Evolutionary conservation across 1,140 invertebrate species (phyloP), one percentile per base, ranked within the genome.

Genomic region (Theocolax elegans): DNA sequence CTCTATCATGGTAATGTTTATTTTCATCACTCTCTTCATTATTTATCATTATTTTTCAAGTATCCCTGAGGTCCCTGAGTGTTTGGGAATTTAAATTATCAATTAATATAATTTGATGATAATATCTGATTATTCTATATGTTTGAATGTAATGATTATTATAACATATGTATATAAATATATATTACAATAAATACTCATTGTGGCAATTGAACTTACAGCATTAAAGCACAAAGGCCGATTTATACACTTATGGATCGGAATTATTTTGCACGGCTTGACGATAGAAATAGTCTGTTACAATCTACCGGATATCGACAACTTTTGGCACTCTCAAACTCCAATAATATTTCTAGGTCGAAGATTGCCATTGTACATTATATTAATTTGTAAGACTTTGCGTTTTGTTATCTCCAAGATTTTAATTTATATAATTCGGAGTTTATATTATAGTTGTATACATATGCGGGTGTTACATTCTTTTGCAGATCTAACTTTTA

Each of bases 271-370:
- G 4, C 91, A 93, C 79, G 92, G 92, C 10, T 71, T 91, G 9
- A 85, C 88, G 4, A 84, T 91, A 7, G 91, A 92, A 82, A 80
- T 80, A 62, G 75, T 91, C n/a, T 87, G 85, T 63, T 92, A 91
- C 76, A 84, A 86, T 72, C 73, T 89, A 38, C 86, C 91, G 0
- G 90, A 91, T 72, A 86, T 91, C 0, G 91, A 94, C 78, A 93
- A 92, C 80, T 93, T 93, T 79, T 94, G 92, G 92, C 92, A 93
- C 80, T 89, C 91, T 9, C 91, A 92, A 82, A 90, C 91, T 1
- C 90, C 91, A 3, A 81, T 93, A 10, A 90, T 92, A 71, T 87
- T 94, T 21, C 80, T 93, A 8, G 91, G 91, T 19, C 81, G 87
- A 31, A 82, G 92, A 59, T 78, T 93, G 25, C 92, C 92, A 3